Evolutionary conservation across 2,888 invertebrate genomes (phyloP), one percentile per base, ranked within the genome.

Genomic region (Luperina testacea): DNA sequence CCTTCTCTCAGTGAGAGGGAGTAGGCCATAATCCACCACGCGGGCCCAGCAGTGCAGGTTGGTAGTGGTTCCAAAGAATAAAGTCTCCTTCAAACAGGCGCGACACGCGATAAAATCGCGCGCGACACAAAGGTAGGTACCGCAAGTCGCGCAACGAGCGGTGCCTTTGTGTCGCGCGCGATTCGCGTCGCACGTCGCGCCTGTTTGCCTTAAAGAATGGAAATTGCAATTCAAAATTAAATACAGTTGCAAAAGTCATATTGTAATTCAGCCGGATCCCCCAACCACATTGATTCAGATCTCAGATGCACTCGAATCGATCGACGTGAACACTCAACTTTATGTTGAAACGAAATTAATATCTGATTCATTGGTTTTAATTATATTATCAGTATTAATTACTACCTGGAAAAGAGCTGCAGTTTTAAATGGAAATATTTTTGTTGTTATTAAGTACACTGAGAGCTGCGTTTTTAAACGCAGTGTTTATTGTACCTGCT

Each of bases 271-370:
- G 7, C 0, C 4, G n/a, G 1, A 27, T 27, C 24, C 0, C 11
- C 24, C 53, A 17, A 75, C 61, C 3, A 69, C 1, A 48, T 75
- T 38, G 27, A 27, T 76, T 76, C 9, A 1, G 0, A 2, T 51
- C 70, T 59, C 83, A n/a, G 51, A 59, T 80, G 78, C 69, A 77
- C n/a, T 77, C 24, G 15, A 51, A 51, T 77, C 27, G 38, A n/a
- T 42, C 8, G 24, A 65, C 65, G 51, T 20, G 77, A 69, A 64
- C 57, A 48, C 38, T 38, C 48, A 38, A 82, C 74, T 80, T 65
- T 48, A 69, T 64, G 9, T 42, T 64, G 6, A 76, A 51, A 24
- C 48, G 57, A 69, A 69, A 70, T 77, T 20, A 48, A 69, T 68
- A 63, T 64, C 20, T 17, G 15, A 27, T 53, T 57, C 32, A 32